A percentile compares a stretch with the other conserved stretches of the same genome.
phyloP scores from a whole-genome alignment of 2,888 invertebrate species.

The Tinea trinotella region DNA sequence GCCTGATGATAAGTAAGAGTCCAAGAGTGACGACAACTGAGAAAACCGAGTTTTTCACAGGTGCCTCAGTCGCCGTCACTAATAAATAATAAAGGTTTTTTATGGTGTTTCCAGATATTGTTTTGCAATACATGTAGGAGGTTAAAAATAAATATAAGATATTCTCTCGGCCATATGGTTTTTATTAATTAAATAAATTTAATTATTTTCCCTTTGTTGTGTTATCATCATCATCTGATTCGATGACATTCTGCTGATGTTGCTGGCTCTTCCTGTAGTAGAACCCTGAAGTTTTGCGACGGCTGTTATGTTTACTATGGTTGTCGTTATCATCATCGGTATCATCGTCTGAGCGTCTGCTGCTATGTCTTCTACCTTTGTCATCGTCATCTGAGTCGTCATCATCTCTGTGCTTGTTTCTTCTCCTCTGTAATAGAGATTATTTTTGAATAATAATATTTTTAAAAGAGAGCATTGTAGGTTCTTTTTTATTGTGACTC shows the following conservation, averaged over 20 bases:
- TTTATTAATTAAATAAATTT: not conserved
- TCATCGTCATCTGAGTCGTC: not conserved
- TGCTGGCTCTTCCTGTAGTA: not conserved
- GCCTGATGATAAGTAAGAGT: no score
- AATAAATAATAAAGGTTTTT: no score
- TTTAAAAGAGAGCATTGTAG: no score
- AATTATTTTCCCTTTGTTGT: not conserved
- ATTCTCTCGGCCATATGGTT: no score
- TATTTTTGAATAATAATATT: no score
- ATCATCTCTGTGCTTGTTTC: slow-evolving; percentile 6
- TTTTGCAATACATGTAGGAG: no score
- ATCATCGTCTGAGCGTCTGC: not conserved
- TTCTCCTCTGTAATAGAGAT: not conserved
- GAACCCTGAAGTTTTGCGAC: not conserved
- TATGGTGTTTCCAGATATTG: no score
- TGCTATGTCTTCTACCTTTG: not conserved
- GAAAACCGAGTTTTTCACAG: no score
- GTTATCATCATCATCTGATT: not conserved
- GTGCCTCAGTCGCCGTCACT: no score
- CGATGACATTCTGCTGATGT: not conserved
- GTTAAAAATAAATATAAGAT: no score
- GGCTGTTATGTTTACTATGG: not conserved
- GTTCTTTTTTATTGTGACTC: no score
- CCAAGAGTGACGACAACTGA: no score
- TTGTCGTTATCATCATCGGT: not conserved